Evolutionary conservation across 2,797 vertebrate genomes (phyloP), one percentile per base, ranked within the genome.

Genomic region (Rhincodon typus): DNA sequence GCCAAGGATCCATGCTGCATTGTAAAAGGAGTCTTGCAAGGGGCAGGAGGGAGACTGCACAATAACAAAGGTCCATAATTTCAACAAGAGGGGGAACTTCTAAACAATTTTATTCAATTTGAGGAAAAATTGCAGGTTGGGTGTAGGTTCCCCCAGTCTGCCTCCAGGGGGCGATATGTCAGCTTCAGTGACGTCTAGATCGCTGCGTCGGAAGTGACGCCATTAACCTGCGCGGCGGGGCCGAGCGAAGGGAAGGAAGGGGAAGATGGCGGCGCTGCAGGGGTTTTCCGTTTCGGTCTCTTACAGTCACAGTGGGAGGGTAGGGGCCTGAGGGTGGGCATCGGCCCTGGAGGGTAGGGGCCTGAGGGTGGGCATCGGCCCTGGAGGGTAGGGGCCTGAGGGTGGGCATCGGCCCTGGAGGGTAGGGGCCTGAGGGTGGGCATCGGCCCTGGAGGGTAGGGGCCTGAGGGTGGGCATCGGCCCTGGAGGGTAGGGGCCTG

Each of bases 181-280:
- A 13, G 87, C 53, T 30, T 50, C 30, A 27, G 7, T 72, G 67
- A 46, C 93, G 93, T 13, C 21, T 13, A 3, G 27, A 12, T 4
- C 21, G 0, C 12, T 27, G 93, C 67, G 93, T 25, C 93, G 93
- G 93, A 94, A 17, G 67, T 94, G 93, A 94, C 53, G 93, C 1
- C 0, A 4, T 13, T 23, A 72, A 1, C 12, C 66, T 2, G 93
- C 93, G 93, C 88, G 53, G 88, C 50, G 19, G 57, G 27, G 88
- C 95, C 46, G 21, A 27, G 13, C 30, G 30, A 53, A 42, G 62
- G 84, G 79, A 53, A 0, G 34, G 46, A 72, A 95, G 74, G 72
- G 27, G 77, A 34, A 86, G 67, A 94, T 94, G 93, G 93, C 93
- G 93, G 93, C 93, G 67, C 3, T 94, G 67, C 93, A 69, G 93